Evolutionary conservation across 2,797 vertebrate species (phyloP).

Genomic region (Myripristis murdjan): DNA sequence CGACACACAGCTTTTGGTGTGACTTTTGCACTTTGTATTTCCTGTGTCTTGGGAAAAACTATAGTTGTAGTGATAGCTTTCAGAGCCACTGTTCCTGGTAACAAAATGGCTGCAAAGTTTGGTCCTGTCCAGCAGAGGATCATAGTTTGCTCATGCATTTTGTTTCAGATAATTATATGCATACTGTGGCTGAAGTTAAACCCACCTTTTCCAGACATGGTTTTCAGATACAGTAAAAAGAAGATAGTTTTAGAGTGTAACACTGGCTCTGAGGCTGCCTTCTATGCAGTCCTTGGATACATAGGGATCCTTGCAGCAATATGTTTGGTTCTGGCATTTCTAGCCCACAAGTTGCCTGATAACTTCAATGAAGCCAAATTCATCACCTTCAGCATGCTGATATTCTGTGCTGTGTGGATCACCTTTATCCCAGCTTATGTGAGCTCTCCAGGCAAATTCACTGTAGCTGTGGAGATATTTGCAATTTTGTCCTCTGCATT

Average conservation of each 20-base stretch:
- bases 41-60: constrained; percentile 80
- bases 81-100: constrained; percentile 71
- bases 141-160: constrained; percentile 68
- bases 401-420: constrained; percentile 77
- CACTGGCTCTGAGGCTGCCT: constrained; percentile 65
- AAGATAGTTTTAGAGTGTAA: constrained; percentile 72
- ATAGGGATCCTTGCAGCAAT: constrained; percentile 67
- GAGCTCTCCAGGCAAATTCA: constrained; percentile 74
- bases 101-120: constrained; percentile 81
- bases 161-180: constrained; percentile 73
- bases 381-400: constrained; percentile 77
- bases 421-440: constrained; percentile 73
- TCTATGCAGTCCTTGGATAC: constrained; percentile 71
- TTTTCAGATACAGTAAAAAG: constrained; percentile 67
- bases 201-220: constrained; percentile 66
- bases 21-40: constrained; percentile 80
- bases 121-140: constrained; percentile 69
- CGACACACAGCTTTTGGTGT: constrained; percentile 77
- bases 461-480: constrained; percentile 76
- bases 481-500: constrained; percentile 76
- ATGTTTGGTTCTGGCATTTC: constrained; percentile 72
- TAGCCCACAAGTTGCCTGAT: constrained; percentile 68
- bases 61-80: constrained; percentile 80
- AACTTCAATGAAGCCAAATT: constrained; percentile 74
- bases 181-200: constrained; percentile 64